Conservation (phyloP, 1,140 invertebrate species). For the Zaprionus ornatus region DNA sequence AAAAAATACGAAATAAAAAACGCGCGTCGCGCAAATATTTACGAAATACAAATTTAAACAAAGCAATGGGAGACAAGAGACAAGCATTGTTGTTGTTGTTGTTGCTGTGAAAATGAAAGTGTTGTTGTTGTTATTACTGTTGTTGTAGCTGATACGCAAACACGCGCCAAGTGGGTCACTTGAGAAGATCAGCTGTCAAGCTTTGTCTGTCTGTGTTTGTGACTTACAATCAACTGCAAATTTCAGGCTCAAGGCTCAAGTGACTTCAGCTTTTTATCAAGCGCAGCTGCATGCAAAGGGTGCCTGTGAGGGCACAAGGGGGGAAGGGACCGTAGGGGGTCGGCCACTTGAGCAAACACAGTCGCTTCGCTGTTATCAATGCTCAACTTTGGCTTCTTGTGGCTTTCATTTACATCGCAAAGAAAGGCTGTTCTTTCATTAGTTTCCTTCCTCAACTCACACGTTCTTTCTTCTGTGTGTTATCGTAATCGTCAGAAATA, state of each 20-base stretch:
- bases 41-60: slow-evolving; percentile 72
- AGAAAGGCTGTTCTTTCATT: slow-evolving; percentile 68
- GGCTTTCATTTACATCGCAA: slow-evolving; percentile 54
- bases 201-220: background rate
- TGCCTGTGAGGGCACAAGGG: no score
- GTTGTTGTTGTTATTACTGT: slow-evolving; percentile 40
- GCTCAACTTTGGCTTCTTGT: slow-evolving; percentile 59
- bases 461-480: background rate
- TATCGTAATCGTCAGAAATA: slow-evolving; percentile 15
- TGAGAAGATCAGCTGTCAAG: slow-evolving; percentile 74
- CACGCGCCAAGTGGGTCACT: slow-evolving; percentile 73
- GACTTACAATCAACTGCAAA: slow-evolving; percentile 26
- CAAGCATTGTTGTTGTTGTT: slow-evolving; percentile 62
- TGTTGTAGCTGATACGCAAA: slow-evolving; percentile 51
- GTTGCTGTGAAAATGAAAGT: slow-evolving; percentile 63
- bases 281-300: slow-evolving; percentile 31
- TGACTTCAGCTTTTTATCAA: slow-evolving; percentile 27
- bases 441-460: background rate
- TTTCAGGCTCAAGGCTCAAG: slow-evolving; percentile 74
- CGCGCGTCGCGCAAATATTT: slow-evolving; percentile 63
- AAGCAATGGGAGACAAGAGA: slow-evolving; percentile 55
- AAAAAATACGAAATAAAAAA: slow-evolving; percentile 23
- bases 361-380: slow-evolving; percentile 55
- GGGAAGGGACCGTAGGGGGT: background rate
- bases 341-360: slow-evolving; percentile 63